Base-by-base conservation (phyloP, 2,888 invertebrate species). In the Parnassius apollo region DNA sequence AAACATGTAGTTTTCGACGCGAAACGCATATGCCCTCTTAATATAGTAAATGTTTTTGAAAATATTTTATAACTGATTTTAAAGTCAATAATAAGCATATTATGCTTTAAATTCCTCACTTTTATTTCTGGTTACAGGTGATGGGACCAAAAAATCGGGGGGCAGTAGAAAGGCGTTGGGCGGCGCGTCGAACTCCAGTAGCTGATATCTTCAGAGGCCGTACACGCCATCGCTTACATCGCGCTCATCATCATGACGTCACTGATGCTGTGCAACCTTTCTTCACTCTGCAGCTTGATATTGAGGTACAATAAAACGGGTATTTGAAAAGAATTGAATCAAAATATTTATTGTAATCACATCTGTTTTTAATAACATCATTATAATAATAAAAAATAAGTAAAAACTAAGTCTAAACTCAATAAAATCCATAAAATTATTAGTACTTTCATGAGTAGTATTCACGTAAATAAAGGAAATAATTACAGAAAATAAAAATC, bases 261-360 rank as follows among this genome's bases (percentile, higher is more conserved):
- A 97, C 98, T 0, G 98, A 98, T 80, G 97, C 96, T 71, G 96
- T 98, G 68, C 97, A 98, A 84, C 98, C 98, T 1, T 99, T 99
- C 92, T 98, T 98, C 83, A 98, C 98, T 1, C 92, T 99, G 66
- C 98, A 98, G 82, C 93, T 99, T 44, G 98, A 99, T 78, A 98
- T 99, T 73, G 97, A 98, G 93, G 98, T 97, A 81, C 2, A 52
- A 61, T 45, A 53, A 10, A 10, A 46, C 44, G 4, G 35, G 35
- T 35, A 7, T 35, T 35, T 35, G 7, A 35, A 35, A 35, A 35
- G 4, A 35, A 35, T 35, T 7, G 3, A 35, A 35, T 35, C 35
- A 35, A 35, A 35, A 7, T 35, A 35, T 4, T 35, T 35, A 35
- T 35, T 35, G 35, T 7, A 35, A 7, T 35, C 35, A 35, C 35